Evolutionary conservation across 2,113 vertebrate species (phyloP), one percentile per base, ranked within the genome.

Genomic region (Periophthalmodon schlosseri): DNA sequence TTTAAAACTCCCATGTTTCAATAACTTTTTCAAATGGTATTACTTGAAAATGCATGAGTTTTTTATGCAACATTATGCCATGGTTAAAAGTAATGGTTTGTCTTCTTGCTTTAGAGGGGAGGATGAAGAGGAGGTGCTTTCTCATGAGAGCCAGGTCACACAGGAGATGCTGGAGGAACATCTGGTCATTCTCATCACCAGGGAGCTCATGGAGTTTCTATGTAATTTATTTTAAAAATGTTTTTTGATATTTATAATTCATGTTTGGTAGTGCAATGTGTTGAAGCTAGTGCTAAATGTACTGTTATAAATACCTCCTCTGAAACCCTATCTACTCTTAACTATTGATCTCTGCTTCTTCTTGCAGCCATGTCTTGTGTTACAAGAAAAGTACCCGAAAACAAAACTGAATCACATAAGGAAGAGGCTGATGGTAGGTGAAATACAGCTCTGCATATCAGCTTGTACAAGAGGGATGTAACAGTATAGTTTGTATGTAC

Each of bases 91-190:
- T 63, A 33, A 34, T 18, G 34, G 2, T 9, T 12, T 49, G 44
- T 46, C 12, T 44, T 47, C 15, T 7, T 60, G 60, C 70, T 58
- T 63, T 69, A 94, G 91, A 75, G 94, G 89, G 9, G 83, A 91
- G 70, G 91, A 92, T 0, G 92, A 92, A 18, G 95, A 96, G 79
- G 96, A 95, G 75, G 78, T 76, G n/a, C 79, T 93, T 70, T 91
- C 89, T 76, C 96, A 96, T 74, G 96, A 97, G 74, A 97, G 94
- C 78, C 95, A 95, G 0, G 96, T 98, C 82, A 97, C 96, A 69
- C 94, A 97, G 87, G 97, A 99, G 86, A 96, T 99, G 94, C 86
- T 99, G 84, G 97, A 99, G 80, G 96, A 99, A 77, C 95, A 97
- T 77, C 87, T 99, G 72, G 92, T 96, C 39, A 95, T 97, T 61